These are phyloP conservation scores for Pteronura brasiliensis DNA, from an alignment of 2,113 vertebrate genomes.

Conservation along the genomic window DNA sequence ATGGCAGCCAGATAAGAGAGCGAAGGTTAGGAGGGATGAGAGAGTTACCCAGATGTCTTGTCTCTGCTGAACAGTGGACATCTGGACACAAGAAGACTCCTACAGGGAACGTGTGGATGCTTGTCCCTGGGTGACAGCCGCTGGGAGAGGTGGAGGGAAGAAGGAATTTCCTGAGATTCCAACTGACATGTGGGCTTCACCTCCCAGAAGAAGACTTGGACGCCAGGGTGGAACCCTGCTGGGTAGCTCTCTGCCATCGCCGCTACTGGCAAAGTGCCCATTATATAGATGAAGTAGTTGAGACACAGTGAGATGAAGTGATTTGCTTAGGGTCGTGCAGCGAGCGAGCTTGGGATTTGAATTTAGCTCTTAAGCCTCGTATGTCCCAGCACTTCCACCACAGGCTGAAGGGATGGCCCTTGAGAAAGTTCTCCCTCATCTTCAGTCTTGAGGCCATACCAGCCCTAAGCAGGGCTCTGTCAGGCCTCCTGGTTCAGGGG, in stretches of 20 bases:
- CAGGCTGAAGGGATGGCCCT: neutral
- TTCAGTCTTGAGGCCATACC: neutral
- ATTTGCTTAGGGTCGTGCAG: neutral
- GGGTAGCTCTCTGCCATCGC: neutral
- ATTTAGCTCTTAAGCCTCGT: neutral
- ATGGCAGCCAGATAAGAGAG: neutral
- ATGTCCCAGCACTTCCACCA: neutral
- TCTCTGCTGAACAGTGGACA: neutral
- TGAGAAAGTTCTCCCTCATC: neutral
- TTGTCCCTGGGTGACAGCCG: too few relatives aligned
- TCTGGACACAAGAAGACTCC: neutral
- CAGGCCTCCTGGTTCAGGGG: neutral
- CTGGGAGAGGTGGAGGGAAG: neutral
- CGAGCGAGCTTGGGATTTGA: neutral
- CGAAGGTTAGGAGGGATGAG: neutral
- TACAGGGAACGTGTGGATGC: neutral
- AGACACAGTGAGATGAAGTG: neutral
- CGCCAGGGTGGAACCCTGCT: accelerated
- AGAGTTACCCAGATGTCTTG: neutral
- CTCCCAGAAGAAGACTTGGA: neutral
- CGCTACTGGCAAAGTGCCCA: neutral
- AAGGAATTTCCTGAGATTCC: neutral
- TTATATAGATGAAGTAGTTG: neutral
- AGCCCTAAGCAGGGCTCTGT: neutral
- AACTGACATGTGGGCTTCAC: neutral